These are phyloP conservation scores for Mesoligia furuncula DNA, from an alignment of 2,888 invertebrate genomes.

Conservation along the genomic window DNA sequence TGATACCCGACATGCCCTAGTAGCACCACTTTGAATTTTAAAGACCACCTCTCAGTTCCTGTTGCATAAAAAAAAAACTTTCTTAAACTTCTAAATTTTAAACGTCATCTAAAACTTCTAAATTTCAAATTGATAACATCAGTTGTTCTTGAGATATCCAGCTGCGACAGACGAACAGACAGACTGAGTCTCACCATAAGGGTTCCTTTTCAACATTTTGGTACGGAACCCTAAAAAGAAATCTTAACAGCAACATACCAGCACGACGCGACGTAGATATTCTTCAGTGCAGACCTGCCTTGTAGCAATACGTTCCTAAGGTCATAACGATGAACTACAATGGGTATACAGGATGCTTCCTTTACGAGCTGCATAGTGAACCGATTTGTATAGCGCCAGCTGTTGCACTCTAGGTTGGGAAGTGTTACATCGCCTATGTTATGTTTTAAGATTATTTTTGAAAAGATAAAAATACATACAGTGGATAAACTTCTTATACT, in stretches of 20 bases:
- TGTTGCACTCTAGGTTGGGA: constrained; percentile 33
- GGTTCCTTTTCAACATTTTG: too few relatives aligned
- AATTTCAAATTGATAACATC: too few relatives aligned
- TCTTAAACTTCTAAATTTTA: too few relatives aligned
- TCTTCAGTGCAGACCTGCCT: constrained; percentile 17
- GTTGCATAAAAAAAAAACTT: too few relatives aligned
- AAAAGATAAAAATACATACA: neutral
- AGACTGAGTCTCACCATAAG: too few relatives aligned
- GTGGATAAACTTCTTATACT: neutral
- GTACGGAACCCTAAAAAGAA: neutral
- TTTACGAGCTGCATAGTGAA: constrained; percentile 41
- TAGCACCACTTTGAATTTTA: too few relatives aligned
- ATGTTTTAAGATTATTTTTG: neutral
- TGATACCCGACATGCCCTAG: too few relatives aligned
- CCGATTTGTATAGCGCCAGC: constrained; percentile 50
- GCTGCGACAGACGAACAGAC: too few relatives aligned
- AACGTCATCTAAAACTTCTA: too few relatives aligned
- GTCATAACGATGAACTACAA: constrained; percentile 45
- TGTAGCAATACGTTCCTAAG: constrained; percentile 31
- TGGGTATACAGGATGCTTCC: constrained; percentile 22
- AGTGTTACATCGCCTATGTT: neutral
- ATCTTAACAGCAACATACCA: neutral
- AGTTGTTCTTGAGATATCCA: too few relatives aligned
- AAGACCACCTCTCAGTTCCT: too few relatives aligned
- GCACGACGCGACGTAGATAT: constrained; percentile 1